A percentile compares a stretch with the other conserved stretches of the same genome.
These are phyloP conservation scores for Pseudomyrmex sp. DNA, from an alignment of 1,140 invertebrate genomes.

Conservation along the genomic window DNA sequence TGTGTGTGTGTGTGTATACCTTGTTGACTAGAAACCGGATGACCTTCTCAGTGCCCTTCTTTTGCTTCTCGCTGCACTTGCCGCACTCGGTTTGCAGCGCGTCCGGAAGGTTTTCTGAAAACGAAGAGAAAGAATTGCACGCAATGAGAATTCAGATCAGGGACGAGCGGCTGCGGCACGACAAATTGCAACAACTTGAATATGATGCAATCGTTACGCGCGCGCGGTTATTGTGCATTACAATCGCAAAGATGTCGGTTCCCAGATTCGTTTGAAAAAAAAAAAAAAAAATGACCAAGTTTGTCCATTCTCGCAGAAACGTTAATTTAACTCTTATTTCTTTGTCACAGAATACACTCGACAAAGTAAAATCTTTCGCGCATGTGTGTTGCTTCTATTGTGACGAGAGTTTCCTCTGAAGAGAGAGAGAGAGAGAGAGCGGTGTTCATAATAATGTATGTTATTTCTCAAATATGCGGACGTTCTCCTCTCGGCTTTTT, in stretches of 20 bases:
- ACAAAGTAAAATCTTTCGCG: no score
- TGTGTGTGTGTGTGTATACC: constrained; percentile 60
- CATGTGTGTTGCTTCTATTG: not conserved
- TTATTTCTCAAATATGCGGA: constrained; percentile 42
- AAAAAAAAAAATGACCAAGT: not conserved
- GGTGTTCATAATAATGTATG: constrained; percentile 59
- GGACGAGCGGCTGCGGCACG: not conserved
- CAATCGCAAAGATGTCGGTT: no score
- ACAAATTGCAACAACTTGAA: not conserved
- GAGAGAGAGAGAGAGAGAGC: no score
- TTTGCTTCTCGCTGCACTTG: constrained; percentile 88
- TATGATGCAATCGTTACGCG: not conserved
- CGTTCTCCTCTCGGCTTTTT: constrained; percentile 56
- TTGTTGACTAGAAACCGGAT: constrained; percentile 83
- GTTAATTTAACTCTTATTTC: no score
- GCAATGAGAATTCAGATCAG: constrained; percentile 31
- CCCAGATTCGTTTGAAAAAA: no score
- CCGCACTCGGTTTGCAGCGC: constrained; percentile 86
- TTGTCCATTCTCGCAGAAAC: no score
- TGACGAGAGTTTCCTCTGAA: not conserved
- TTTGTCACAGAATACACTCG: no score
- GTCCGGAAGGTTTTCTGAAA: constrained; percentile 85
- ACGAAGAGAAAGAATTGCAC: not conserved
- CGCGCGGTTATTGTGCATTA: no score
- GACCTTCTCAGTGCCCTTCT: constrained; percentile 85